phyloP scores from a whole-genome alignment of 2,797 vertebrate species.

The Enoplosus armatus region DNA sequence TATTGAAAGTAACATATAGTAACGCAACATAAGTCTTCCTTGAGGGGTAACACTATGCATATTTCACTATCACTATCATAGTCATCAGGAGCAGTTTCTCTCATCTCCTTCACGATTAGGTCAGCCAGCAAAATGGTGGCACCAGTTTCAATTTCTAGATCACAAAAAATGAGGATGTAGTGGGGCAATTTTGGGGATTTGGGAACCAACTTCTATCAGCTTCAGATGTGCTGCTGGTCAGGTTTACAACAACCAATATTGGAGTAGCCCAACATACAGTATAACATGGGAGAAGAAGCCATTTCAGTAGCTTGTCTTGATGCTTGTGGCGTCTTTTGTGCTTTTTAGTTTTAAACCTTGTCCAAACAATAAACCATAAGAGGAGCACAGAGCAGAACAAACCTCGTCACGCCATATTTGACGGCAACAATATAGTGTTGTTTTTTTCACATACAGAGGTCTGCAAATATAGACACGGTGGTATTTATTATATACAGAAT shows the following conservation, averaged over 20 bases:
- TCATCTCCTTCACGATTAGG: background rate
- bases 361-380: slow-evolving; percentile 2
- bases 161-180: background rate
- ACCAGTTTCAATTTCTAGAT: slow-evolving; percentile 3
- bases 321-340: background rate
- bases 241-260: background rate
- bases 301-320: background rate
- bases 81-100: background rate
- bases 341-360: background rate
- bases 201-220: background rate
- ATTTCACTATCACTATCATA: too few species aligned
- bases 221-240: background rate
- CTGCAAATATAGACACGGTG: background rate
- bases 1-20: background rate
- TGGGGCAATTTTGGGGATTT: background rate
- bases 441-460: background rate
- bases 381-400: background rate
- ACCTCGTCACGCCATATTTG: background rate
- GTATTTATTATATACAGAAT: background rate
- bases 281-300: too few species aligned
- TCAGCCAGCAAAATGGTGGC: slow-evolving; percentile 2
- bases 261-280: too few species aligned
- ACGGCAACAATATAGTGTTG: too few species aligned
- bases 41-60: background rate
- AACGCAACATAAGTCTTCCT: background rate